These are phyloP conservation scores for Trinectes maculatus DNA, from an alignment of 2,113 vertebrate species.

Conservation along the genomic window DNA sequence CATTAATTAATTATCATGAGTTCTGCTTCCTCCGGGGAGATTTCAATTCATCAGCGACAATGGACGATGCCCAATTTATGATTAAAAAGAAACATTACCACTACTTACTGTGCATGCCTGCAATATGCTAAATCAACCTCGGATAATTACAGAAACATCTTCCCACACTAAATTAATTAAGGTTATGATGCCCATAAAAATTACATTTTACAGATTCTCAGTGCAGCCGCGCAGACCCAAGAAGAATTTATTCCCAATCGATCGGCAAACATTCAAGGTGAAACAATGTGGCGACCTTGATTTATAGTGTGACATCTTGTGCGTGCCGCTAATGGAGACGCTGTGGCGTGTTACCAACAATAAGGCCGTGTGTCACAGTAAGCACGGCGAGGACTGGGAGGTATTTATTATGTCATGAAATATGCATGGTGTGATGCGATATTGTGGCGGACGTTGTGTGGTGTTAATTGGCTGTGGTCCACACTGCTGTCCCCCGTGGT, in stretches of 20 bases:
- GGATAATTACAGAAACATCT: constrained; percentile 42
- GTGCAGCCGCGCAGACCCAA: constrained; percentile 15
- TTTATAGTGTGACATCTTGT: constrained; percentile 29
- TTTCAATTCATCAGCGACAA: too few species aligned
- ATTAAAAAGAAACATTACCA: too few species aligned
- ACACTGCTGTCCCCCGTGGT: constrained; percentile 20
- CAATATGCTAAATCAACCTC: constrained; percentile 13
- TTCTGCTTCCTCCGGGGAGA: too few species aligned
- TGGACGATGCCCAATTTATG: too few species aligned
- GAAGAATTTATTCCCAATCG: constrained; percentile 45
- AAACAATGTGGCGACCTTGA: constrained; percentile 61
- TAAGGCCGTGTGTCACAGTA: constrained; percentile 24
- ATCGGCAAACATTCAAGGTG: constrained; percentile 62
- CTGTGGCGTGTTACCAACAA: constrained; percentile 35
- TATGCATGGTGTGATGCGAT: constrained; percentile 45
- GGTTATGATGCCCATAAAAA: constrained; percentile 31
- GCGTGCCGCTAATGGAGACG: constrained; percentile 38
- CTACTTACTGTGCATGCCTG: not conserved
- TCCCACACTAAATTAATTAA: constrained; percentile 41
- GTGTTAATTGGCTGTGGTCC: constrained; percentile 49
- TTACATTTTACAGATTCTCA: constrained; percentile 22
- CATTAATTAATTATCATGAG: too few species aligned
- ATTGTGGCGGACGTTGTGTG: constrained; percentile 11
- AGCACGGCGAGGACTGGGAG: constrained; percentile 9
- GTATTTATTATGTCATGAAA: constrained; percentile 48